phyloP scores from a whole-genome alignment of 2,797 vertebrate species.

The Phrynocephalus guinanensis region DNA sequence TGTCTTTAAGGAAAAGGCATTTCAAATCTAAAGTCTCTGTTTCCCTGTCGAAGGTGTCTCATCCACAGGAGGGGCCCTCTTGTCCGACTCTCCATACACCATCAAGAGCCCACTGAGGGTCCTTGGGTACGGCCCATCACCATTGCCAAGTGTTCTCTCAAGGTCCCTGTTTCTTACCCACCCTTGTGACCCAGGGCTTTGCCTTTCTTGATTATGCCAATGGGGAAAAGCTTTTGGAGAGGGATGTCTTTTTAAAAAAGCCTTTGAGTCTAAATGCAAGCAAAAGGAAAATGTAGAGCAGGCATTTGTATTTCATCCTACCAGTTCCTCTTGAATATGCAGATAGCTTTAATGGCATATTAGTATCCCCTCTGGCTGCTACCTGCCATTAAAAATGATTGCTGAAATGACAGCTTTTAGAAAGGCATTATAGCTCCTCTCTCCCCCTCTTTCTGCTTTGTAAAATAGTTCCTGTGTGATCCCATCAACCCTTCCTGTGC shows the following conservation, averaged over 20 bases:
- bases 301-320: background rate
- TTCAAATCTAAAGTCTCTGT: too few species aligned
- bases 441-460: background rate
- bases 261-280: background rate
- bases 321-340: constrained; percentile 32
- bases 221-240: background rate
- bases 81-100: too few species aligned
- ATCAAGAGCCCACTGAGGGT: too few species aligned
- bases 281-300: background rate
- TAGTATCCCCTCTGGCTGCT: constrained; percentile 34
- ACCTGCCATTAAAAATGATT: constrained; percentile 45
- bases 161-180: background rate
- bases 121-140: background rate
- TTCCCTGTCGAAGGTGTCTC: too few species aligned
- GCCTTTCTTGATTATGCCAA: background rate
- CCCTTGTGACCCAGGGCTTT: too few species aligned
- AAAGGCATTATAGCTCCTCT: constrained; percentile 28
- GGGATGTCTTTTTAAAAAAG: background rate
- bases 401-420: constrained; percentile 44
- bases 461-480: constrained; percentile 26
- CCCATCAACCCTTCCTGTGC: constrained; percentile 17
- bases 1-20: too few species aligned
- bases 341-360: constrained; percentile 41
- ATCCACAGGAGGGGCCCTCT: background rate
- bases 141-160: background rate